Evolutionary conservation across 64 coral and sea anemone species (phyloP).

Genomic region (Orbicella faveolata): DNA sequence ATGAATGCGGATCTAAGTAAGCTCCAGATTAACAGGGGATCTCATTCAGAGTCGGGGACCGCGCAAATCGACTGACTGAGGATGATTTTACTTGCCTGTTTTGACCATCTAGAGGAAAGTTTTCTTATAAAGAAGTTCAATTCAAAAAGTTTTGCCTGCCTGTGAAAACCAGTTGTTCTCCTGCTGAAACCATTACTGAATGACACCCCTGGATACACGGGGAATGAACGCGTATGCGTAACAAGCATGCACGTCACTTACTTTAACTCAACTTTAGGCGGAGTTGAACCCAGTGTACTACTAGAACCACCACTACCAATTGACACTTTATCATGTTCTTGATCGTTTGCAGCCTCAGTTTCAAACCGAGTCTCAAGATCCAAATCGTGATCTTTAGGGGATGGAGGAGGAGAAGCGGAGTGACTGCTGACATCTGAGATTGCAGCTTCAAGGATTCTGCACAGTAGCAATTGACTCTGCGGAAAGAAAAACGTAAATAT

Average conservation of each 20-base stretch:
- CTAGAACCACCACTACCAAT: conserved; percentile 20
- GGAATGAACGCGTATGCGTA: too few relatives aligned
- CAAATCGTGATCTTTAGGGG: background rate
- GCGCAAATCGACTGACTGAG: too few relatives aligned
- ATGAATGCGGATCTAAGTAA: too few relatives aligned
- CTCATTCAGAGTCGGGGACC: too few relatives aligned
- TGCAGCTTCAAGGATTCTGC: conserved; percentile 5
- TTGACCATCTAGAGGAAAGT: too few relatives aligned
- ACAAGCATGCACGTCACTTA: background rate
- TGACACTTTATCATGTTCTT: conserved; percentile 5
- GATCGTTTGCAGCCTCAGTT: background rate
- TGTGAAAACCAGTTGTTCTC: too few relatives aligned
- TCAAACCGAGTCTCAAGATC: conserved; percentile 33
- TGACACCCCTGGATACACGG: too few relatives aligned
- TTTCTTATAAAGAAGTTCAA: too few relatives aligned
- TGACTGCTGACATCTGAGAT: conserved; percentile 17
- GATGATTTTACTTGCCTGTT: too few relatives aligned
- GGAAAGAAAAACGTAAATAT: background rate
- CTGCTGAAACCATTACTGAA: too few relatives aligned
- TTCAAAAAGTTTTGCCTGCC: too few relatives aligned
- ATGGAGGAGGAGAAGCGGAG: background rate
- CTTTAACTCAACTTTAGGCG: conserved; percentile 28
- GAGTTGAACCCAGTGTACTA: conserved; percentile 49
- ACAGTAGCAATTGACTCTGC: conserved; percentile 20
- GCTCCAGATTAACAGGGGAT: too few relatives aligned